Evolutionary conservation across 1,140 invertebrate species (phyloP).

Genomic region (Schlechtendalia chinensis): DNA sequence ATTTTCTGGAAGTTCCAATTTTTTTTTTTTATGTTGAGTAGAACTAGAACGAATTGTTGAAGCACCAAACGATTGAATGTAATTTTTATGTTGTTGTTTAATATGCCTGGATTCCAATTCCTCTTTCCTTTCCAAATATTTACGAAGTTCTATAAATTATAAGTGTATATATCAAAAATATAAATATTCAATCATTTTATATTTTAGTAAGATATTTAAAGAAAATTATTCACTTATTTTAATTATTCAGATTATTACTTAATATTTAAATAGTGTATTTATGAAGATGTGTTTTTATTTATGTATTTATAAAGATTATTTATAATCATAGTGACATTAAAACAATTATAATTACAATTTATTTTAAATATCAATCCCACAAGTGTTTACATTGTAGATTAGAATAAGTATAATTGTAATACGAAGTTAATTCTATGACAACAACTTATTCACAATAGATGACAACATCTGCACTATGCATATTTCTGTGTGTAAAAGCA

Average conservation of each 20-base stretch:
- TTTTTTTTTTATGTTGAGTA: constrained; percentile 24
- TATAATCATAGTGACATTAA: too few species aligned
- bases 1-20: constrained; percentile 14
- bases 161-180: constrained; percentile 11
- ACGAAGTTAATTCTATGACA: too few species aligned
- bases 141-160: constrained; percentile 51
- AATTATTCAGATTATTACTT: not conserved
- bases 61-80: constrained; percentile 22
- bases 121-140: constrained; percentile 51
- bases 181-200: not conserved
- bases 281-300: too few species aligned
- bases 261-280: not conserved
- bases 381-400: too few species aligned
- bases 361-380: too few species aligned
- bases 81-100: constrained; percentile 34
- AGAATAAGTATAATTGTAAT: too few species aligned
- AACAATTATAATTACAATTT: too few species aligned
- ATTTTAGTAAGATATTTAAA: not conserved
- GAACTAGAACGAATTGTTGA: not conserved
- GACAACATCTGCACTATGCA: too few species aligned
- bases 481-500: too few species aligned
- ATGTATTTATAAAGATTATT: too few species aligned
- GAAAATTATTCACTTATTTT: not conserved
- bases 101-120: constrained; percentile 36
- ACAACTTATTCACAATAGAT: too few species aligned